phyloP scores from a whole-genome alignment of 2,113 vertebrate genomes.

The Stegostoma tigrinum region DNA sequence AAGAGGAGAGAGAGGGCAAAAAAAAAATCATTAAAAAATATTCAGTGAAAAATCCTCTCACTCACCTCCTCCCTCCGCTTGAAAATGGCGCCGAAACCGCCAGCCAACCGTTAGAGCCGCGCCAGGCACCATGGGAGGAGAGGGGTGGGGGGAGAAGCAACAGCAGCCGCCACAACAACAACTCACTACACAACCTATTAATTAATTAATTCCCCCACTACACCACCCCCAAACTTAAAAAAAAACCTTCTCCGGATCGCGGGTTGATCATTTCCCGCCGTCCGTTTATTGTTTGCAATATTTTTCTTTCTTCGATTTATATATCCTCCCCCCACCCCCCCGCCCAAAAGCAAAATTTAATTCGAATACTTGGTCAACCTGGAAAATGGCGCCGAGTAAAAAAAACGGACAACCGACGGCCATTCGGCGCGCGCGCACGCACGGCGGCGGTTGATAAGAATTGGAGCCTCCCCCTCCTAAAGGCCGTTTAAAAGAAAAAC shows the following conservation, averaged over 20 bases:
- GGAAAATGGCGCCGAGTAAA: background rate
- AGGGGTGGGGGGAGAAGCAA: too few species aligned
- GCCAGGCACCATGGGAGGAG: background rate
- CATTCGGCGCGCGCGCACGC: background rate
- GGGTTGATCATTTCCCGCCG: too few species aligned
- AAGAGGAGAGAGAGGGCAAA: background rate
- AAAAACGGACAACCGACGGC: background rate
- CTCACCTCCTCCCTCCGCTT: slow-evolving; percentile 33
- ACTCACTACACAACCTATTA: too few species aligned
- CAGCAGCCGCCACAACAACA: background rate
- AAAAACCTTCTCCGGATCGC: too few species aligned
- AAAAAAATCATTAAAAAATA: slow-evolving; percentile 36
- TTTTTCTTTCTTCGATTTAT: too few species aligned
- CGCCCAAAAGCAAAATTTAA: too few species aligned
- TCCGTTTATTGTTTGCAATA: too few species aligned
- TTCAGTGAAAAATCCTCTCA: slow-evolving; percentile 32
- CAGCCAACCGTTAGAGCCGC: slow-evolving; percentile 19
- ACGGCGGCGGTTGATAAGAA: background rate
- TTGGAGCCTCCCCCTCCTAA: background rate
- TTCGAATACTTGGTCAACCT: background rate
- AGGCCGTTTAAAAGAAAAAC: background rate
- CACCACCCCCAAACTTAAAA: too few species aligned
- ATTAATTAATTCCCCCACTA: too few species aligned
- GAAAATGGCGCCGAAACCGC: slow-evolving; percentile 31
- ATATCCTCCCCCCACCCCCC: too few species aligned